Conservation (phyloP, 2,113 vertebrate species). For the Propithecus coquereli region DNA sequence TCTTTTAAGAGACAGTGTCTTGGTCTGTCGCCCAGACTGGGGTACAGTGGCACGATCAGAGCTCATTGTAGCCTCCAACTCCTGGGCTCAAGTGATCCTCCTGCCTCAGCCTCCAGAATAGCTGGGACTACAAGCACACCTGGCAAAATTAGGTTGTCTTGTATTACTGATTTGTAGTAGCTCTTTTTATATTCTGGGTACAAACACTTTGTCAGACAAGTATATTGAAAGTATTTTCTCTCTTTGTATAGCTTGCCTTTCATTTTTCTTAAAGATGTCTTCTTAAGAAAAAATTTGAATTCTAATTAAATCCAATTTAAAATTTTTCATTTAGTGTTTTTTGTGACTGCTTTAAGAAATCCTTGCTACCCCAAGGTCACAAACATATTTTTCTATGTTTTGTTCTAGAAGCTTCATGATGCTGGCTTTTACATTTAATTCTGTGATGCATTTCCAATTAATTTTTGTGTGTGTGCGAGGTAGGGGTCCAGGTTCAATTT, state of each 20-base stretch:
- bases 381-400: background rate
- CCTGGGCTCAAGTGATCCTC: too few species aligned
- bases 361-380: background rate
- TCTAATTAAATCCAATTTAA: constrained; percentile 38
- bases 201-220: background rate
- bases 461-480: background rate
- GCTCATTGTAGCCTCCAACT: too few species aligned
- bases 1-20: too few species aligned
- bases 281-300: constrained; percentile 19
- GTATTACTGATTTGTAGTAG: background rate
- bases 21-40: too few species aligned
- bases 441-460: constrained; percentile 33
- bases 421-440: background rate
- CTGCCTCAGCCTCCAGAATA: too few species aligned
- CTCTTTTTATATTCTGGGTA: background rate
- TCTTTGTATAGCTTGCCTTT: background rate
- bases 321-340: background rate
- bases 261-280: background rate
- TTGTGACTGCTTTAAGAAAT: background rate
- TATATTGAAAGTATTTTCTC: background rate
- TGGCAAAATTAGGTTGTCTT: background rate
- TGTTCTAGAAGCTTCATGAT: background rate
- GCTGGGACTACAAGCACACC: too few species aligned
- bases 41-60: too few species aligned
- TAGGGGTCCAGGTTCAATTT: background rate